Evolutionary conservation across 2,797 vertebrate species (phyloP).

Genomic region (Neosalanx taihuensis): DNA sequence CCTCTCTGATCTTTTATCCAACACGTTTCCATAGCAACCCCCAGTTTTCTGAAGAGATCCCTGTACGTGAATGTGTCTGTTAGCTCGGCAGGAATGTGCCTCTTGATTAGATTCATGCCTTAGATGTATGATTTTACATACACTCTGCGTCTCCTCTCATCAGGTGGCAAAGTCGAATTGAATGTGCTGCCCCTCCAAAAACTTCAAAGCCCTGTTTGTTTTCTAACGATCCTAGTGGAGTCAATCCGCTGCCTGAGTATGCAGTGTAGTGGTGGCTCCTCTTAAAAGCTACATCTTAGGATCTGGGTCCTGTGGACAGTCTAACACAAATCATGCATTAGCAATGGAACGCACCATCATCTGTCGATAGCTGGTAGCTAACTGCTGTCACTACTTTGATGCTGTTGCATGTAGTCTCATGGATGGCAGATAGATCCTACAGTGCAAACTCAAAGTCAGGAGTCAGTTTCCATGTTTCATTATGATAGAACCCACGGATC

Average conservation of each 20-base stretch:
- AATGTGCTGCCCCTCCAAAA: too few species aligned
- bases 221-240: not conserved
- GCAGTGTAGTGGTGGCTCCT: not conserved
- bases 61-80: conserved; percentile 46
- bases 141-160: not conserved
- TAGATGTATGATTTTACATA: not conserved
- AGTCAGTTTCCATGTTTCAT: too few species aligned
- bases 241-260: not conserved
- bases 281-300: not conserved
- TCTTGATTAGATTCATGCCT: conserved; percentile 23
- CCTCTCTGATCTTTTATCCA: conserved; percentile 47
- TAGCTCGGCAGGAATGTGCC: conserved; percentile 33
- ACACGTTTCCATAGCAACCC: conserved; percentile 76
- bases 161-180: not conserved
- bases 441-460: too few species aligned
- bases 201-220: too few species aligned
- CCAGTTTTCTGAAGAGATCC: conserved; percentile 60
- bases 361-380: too few species aligned
- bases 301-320: too few species aligned
- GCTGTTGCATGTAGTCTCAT: too few species aligned
- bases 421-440: too few species aligned
- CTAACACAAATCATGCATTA: too few species aligned
- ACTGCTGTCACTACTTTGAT: too few species aligned
- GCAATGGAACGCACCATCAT: too few species aligned
- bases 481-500: too few species aligned